Base-by-base conservation (phyloP, 2,113 vertebrate species). In the Axis porcinus region DNA sequence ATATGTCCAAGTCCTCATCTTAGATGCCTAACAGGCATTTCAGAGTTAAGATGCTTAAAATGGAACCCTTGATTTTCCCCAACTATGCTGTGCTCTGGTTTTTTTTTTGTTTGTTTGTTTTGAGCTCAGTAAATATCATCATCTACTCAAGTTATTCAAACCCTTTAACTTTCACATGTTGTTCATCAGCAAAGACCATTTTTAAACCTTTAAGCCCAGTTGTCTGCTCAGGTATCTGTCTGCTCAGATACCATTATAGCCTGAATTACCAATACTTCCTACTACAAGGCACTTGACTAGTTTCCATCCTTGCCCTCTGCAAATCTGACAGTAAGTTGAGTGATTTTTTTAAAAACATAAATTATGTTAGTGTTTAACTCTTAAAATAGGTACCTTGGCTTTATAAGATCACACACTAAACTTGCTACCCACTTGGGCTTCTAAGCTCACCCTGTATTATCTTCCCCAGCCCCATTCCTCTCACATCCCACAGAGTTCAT, bases 41-140 rank as follows among this genome's bases (percentile, higher is more conserved):
- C 45, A 90, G 21, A 74, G 86, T 79, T 70, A 67, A 94, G 21
- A 84, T 62, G 8, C 5, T 2, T 21, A 47, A 78, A 95, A 90
- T 64, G 23, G 40, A 86, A 55, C 4, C 12, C 9, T 93, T 86
- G 30, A 36, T 74, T 82, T 47, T 27, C 33, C 36, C 28, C 13
- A 74, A 62, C 17, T 81, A 17, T 81, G 14, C 5, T 74, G 5
- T 70, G 1, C 3, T 84, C 28, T 88, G 40, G 23, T 52, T 52
- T 52, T 52, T n/a, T n/a, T n/a, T n/a, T n/a, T 50, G 14, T 81
- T n/a, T 95, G 60, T 36, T 81, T 30, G 95, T 57, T 87, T 33
- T 55, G 15, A 84, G 14, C 28, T 89, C 43, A 86, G 27, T 89
- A 93, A 95, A 78, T 81, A 43, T 33, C 50, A 58, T 60, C 43